These are phyloP conservation scores for Pantelozetes paolii DNA, from an alignment of 2,888 invertebrate genomes.

Conservation along the genomic window DNA sequence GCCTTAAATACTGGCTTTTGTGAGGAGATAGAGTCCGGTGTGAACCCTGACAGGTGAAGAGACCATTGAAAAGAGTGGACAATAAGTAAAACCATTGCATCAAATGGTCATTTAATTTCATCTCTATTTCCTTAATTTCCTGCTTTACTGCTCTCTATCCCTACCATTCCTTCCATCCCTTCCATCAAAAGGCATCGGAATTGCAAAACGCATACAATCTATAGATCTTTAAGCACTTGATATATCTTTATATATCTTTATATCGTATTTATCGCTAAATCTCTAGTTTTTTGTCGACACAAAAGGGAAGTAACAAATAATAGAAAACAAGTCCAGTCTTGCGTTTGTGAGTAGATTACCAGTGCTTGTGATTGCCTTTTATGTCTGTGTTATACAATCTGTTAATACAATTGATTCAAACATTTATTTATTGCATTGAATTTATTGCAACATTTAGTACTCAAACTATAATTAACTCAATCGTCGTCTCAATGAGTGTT, in stretches of 20 bases:
- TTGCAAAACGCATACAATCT: constrained; percentile 2
- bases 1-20: constrained; percentile 18
- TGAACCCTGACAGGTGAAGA: constrained; percentile 18
- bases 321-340: constrained; percentile 20
- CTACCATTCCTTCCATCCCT: neutral
- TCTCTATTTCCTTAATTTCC: constrained; percentile 34
- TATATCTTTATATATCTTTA: constrained; percentile 8
- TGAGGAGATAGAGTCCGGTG: neutral
- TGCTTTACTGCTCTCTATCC: constrained; percentile 5
- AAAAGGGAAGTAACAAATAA: constrained; percentile 30
- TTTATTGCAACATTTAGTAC: constrained; percentile 28
- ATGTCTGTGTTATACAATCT: neutral
- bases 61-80: constrained; percentile 3
- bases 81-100: constrained; percentile 23
- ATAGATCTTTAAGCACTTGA: no score
- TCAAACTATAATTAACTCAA: constrained; percentile 3
- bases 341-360: constrained; percentile 20
- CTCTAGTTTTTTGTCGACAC: constrained; percentile 12
- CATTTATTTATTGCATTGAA: constrained; percentile 26
- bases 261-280: constrained; percentile 19
- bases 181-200: neutral
- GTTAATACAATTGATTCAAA: constrained; percentile 26
- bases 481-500: neutral
- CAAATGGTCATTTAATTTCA: constrained; percentile 37
- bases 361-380: constrained; percentile 11